Evolutionary conservation across 64 coral and sea anemone species (phyloP).

Genomic region (Platygyra sinensis): DNA sequence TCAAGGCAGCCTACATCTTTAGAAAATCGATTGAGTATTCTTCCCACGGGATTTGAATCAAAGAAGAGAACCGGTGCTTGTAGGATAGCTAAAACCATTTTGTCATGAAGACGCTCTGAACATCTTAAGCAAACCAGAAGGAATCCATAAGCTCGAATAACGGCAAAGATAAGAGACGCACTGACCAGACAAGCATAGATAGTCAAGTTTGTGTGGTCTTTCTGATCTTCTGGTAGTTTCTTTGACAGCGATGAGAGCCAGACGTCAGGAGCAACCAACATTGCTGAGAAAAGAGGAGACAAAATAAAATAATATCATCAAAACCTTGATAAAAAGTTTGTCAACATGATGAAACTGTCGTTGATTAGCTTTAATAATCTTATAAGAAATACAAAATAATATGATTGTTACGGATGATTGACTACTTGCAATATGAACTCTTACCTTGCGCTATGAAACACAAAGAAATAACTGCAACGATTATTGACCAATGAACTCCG

Average conservation of each 20-base stretch:
- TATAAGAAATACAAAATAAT: too few species aligned
- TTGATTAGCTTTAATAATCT: too few species aligned
- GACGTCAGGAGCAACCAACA: neutral
- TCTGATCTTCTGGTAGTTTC: neutral
- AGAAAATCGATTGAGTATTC: too few species aligned
- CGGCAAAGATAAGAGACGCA: neutral
- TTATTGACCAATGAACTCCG: neutral
- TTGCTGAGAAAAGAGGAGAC: neutral
- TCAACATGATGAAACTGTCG: too few species aligned
- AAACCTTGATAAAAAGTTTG: too few species aligned
- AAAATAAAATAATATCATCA: too few species aligned
- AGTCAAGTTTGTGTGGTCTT: neutral
- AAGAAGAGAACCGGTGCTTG: too few species aligned
- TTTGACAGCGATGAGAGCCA: neutral
- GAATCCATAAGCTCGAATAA: neutral
- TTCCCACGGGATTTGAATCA: too few species aligned
- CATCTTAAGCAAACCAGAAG: neutral
- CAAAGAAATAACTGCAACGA: neutral
- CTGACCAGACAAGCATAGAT: neutral
- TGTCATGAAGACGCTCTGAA: neutral
- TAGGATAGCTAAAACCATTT: slow-evolving; percentile 31
- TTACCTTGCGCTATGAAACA: neutral
- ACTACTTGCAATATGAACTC: neutral
- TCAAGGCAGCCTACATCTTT: too few species aligned
- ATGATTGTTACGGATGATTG: too few species aligned